Percentiles rank a stretch among this genome's conserved stretches.
Evolutionary conservation across 92 coral and sea anemone genomes (phyloP).

Genomic region (Palythoa heliodiscus): DNA sequence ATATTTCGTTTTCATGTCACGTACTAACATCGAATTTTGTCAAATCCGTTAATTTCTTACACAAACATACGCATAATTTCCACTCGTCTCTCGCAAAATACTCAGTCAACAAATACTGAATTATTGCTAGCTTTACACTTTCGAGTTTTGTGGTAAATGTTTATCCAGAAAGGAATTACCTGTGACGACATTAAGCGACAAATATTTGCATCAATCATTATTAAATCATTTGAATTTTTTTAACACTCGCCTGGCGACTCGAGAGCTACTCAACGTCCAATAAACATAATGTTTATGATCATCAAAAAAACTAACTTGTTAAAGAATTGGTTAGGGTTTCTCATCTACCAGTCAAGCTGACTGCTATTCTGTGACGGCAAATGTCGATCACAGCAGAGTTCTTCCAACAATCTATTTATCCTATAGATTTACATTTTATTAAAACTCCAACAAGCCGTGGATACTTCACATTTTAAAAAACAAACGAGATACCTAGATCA

Average conservation of each 20-base stretch:
- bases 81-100: neutral
- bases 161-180: neutral
- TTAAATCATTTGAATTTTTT: neutral
- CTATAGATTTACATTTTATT: neutral
- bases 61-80: neutral
- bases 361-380: conserved; percentile 9
- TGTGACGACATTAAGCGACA: neutral
- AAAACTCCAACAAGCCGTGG: neutral
- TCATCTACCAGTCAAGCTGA: conserved; percentile 14
- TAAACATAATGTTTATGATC: conserved; percentile 32
- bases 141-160: neutral
- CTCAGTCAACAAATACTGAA: neutral
- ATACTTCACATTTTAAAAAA: neutral
- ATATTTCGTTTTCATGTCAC: neutral
- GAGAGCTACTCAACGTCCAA: conserved; percentile 2
- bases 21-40: neutral
- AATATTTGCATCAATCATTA: neutral
- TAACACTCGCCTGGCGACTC: neutral
- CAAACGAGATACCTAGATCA: neutral
- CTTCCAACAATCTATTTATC: neutral
- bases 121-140: neutral
- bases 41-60: conserved; percentile 8
- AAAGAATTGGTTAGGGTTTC: neutral
- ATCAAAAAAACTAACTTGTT: neutral
- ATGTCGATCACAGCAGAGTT: neutral